A percentile compares a stretch with the other conserved stretches of the same genome.
phyloP scores from a whole-genome alignment of 2,113 vertebrate genomes.

The Poeciliopsis turrubarensis region DNA sequence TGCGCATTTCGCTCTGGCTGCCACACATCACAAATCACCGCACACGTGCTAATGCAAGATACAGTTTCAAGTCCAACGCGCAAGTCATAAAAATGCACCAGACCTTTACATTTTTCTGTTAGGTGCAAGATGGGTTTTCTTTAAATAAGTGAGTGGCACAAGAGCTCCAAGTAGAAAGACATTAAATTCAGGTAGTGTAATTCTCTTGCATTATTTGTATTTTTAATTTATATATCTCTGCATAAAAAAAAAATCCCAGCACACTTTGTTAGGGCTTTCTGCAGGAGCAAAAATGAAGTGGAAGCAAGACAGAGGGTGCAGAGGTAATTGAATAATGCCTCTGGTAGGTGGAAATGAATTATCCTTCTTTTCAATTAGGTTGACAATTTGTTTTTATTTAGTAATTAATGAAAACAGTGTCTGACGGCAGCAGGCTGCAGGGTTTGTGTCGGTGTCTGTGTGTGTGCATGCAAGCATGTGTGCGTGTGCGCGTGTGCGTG shows the following conservation, averaged over 20 bases:
- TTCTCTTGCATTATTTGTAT: constrained; percentile 34
- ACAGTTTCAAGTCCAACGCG: constrained; percentile 37
- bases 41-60: constrained; percentile 25
- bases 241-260: constrained; percentile 16
- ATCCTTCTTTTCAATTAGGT: constrained; percentile 84
- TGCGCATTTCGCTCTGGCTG: constrained; percentile 19
- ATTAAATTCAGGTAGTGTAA: constrained; percentile 3
- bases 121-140: neutral
- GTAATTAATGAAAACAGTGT: constrained; percentile 82
- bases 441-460: constrained; percentile 38
- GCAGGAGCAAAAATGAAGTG: constrained; percentile 58
- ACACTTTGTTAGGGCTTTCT: constrained; percentile 50
- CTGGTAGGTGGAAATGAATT: constrained; percentile 82
- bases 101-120: neutral
- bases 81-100: constrained; percentile 9
- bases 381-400: constrained; percentile 86
- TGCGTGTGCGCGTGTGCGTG: neutral
- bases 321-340: constrained; percentile 82
- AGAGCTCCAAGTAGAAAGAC: constrained; percentile 14
- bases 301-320: constrained; percentile 50
- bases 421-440: constrained; percentile 72
- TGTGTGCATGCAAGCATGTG: constrained; percentile 43
- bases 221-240: constrained; percentile 6
- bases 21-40: constrained; percentile 40
- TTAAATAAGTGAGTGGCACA: neutral